Evolutionary conservation across 1,140 invertebrate genomes (phyloP).

Genomic region (Drosophila parabipectinata): DNA sequence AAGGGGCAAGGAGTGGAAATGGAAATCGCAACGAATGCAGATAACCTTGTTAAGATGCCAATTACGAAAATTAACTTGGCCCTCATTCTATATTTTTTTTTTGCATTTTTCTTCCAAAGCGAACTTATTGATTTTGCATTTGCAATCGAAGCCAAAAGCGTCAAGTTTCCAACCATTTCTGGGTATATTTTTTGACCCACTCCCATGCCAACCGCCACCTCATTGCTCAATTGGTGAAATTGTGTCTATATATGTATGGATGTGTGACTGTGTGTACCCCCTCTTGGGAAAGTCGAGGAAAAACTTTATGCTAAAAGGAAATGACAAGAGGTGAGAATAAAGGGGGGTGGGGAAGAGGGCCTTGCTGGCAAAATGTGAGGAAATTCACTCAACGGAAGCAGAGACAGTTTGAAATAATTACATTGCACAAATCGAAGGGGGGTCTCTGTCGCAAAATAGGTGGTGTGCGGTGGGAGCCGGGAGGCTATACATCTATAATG

Average conservation of each 20-base stretch:
- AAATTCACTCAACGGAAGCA: slow-evolving; percentile 66
- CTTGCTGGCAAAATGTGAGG: slow-evolving; percentile 23
- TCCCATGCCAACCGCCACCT: slow-evolving; percentile 20
- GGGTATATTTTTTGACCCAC: slow-evolving; percentile 16
- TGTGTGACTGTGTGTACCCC: background rate
- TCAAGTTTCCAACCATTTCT: background rate
- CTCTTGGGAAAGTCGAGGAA: slow-evolving; percentile 24
- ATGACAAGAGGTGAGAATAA: slow-evolving; percentile 32
- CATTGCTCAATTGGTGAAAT: slow-evolving; percentile 70
- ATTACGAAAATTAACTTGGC: slow-evolving; percentile 81
- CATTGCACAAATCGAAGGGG: slow-evolving; percentile 51
- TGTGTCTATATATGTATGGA: slow-evolving; percentile 11
- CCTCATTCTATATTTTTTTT: slow-evolving; percentile 24
- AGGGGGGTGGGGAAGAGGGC: background rate
- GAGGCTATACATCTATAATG: too few relatives aligned
- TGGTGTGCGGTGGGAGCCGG: background rate
- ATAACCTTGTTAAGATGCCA: slow-evolving; percentile 82
- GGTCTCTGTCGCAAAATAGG: background rate
- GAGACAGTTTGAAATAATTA: slow-evolving; percentile 81
- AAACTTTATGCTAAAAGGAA: slow-evolving; percentile 72
- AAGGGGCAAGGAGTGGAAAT: slow-evolving; percentile 18
- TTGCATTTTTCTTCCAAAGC: background rate
- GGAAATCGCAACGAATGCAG: slow-evolving; percentile 73
- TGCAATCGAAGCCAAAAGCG: slow-evolving; percentile 58
- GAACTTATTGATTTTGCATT: slow-evolving; percentile 76